Evolutionary conservation across 2,888 invertebrate genomes (phyloP), one percentile per base, ranked within the genome.

Genomic region (Platycnemis pennipes): DNA sequence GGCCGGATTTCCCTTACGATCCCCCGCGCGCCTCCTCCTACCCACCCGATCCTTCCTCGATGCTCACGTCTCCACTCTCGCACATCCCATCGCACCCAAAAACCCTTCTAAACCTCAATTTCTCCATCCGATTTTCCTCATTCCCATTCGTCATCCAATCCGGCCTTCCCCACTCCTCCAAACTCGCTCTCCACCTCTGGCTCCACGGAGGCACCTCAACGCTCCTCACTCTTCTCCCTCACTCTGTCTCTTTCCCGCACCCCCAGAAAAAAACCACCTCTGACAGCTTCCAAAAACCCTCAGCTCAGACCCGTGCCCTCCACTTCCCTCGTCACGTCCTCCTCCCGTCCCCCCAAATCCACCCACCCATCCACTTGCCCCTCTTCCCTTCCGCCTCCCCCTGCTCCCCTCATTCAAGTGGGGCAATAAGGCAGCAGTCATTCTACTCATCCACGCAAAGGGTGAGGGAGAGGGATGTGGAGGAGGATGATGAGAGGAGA

Each of bases 371-470:
- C n/a, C 44, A 2, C 0, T 42, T 22, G 31, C 16, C 5, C 77
- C 77, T 37, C 77, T 11, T n/a, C 26, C 26, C 49, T 16, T 16
- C 45, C 31, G 44, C 2, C 63, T 37, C 85, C 85, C 31, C 11
- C 46, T 3, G n/a, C 11, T 16, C 89, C n/a, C 56, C 89, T 53
- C 91, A 91, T 91, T 91, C 91, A 91, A 91, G 91, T 91, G 91
- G 91, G 91, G 91, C 91, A 91, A 91, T 91, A 91, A 91, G 91
- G 91, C 91, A 91, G 91, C 91, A 91, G 91, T 91, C 91, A 91
- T 91, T 91, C 91, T 91, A 91, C 91, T 91, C 91, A 91, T 91
- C 91, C 91, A 91, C 91, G 63, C 63, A 63, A 89, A 89, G 49
- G 89, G 89, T 49, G 53, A 22, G 22, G 89, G 88, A 31, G 89